Conservation (phyloP, 2,888 invertebrate species). For the Epinotia brunnichana region DNA sequence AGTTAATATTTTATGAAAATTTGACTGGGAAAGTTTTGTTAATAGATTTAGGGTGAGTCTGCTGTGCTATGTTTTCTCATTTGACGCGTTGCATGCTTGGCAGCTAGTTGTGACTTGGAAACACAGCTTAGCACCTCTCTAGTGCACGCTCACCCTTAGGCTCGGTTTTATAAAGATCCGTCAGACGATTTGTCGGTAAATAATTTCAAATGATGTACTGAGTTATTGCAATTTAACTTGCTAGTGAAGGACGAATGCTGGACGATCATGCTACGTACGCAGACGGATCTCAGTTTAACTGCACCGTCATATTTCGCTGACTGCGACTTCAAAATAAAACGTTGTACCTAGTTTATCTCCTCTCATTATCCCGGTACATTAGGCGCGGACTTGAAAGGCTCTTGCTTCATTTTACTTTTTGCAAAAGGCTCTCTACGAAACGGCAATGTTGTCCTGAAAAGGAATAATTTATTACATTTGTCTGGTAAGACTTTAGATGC, state of each 20-base stretch:
- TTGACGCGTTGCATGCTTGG: too few relatives aligned
- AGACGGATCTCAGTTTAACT: background rate
- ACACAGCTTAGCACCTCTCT: too few relatives aligned
- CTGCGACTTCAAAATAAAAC: conserved; percentile 16
- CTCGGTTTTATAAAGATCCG: too few relatives aligned
- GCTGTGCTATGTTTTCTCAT: too few relatives aligned
- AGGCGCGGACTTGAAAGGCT: conserved; percentile 54
- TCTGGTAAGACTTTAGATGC: conserved; percentile 55
- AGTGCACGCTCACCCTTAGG: too few relatives aligned
- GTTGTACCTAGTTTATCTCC: conserved; percentile 36
- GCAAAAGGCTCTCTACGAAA: conserved; percentile 55
- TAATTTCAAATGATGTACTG: too few relatives aligned
- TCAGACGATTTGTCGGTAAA: too few relatives aligned
- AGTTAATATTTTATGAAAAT: conserved; percentile 8
- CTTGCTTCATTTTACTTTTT: conserved; percentile 54
- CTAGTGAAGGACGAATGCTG: background rate
- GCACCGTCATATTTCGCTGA: conserved; percentile 5
- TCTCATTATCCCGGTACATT: conserved; percentile 62
- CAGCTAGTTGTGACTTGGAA: too few relatives aligned
- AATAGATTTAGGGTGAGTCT: background rate
- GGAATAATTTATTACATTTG: conserved; percentile 67
- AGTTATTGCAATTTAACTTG: background rate
- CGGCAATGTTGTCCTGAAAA: conserved; percentile 60
- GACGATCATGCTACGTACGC: background rate
- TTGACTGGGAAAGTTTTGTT: background rate